Evolutionary conservation across 1,140 invertebrate species (phyloP), one percentile per base, ranked within the genome.

Genomic region (Monomorium pharaonis): DNA sequence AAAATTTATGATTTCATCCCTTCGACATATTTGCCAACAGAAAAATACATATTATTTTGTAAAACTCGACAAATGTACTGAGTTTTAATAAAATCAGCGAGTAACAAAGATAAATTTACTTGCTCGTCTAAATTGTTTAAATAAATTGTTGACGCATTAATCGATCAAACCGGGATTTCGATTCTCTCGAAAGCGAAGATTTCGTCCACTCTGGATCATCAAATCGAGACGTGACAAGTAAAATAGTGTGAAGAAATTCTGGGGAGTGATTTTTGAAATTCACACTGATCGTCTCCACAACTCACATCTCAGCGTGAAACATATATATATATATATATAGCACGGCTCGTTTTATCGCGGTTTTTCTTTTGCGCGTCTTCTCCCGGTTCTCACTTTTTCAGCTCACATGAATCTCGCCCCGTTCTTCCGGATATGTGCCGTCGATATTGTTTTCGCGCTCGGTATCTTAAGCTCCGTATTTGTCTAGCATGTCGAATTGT

Each of bases 401-500:
- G 42, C 42, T 44, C 37, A 51, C 78, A 83, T 83, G 67, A 83
- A 83, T 83, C 67, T 83, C 74, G 18, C 42, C n/a, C 42, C n/a
- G 24, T 56, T 54, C 65, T 72, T 83, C 78, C 33, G 62, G 62
- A 80, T 47, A 63, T 83, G 51, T 37, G 72, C 56, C 42, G 51
- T 67, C 30, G 56, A 72, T 74, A 84, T 78, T 67, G 60, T 44
- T 65, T 63, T 65, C 84, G 10, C 56, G 51, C 21, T 14, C 24
- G 76, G 12, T 58, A 72, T 77, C 76, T 88, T 80, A 65, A 87
- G 84, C 85, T 70, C 60, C 83, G 67, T 67, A 86, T 91, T 91
- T 88, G 89, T 89, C 88, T 83, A 63, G 54, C 88, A 56, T 37
- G 77, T 54, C 30, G 51, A 70, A 44, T 85, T 54, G 88, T 81